A percentile compares a stretch with the other conserved stretches of the same genome.
phyloP scores from a whole-genome alignment of 2,113 vertebrate species.

The Carassius auratus region DNA sequence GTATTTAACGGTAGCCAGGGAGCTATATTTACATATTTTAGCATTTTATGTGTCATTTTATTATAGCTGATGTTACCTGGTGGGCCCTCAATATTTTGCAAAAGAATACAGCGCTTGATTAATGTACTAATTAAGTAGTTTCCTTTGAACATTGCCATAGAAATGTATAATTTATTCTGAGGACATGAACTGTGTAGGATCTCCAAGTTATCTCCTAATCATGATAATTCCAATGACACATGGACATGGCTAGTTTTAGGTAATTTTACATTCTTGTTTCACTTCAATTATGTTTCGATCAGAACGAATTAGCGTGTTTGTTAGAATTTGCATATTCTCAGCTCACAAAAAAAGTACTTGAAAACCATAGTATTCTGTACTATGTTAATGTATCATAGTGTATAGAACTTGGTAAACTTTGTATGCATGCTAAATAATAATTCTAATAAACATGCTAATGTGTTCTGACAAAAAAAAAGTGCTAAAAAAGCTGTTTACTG shows the following conservation, averaged over 20 bases:
- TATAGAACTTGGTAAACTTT: neutral
- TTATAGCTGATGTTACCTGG: neutral
- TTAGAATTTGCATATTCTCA: neutral
- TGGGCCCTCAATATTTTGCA: neutral
- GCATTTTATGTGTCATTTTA: neutral
- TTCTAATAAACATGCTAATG: neutral
- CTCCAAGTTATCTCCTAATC: conserved; percentile 10
- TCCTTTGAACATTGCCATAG: conserved; percentile 7
- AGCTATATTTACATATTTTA: neutral
- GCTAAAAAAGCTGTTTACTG: neutral
- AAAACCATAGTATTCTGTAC: neutral
- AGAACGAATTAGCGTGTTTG: neutral
- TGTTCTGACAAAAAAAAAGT: neutral
- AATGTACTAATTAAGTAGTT: conserved; percentile 9
- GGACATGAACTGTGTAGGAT: conserved; percentile 13
- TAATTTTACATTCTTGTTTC: neutral
- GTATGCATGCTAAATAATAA: neutral
- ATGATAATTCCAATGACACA: neutral
- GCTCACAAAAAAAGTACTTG: neutral
- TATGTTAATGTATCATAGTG: neutral
- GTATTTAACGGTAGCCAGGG: neutral
- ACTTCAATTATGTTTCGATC: neutral
- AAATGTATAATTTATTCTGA: neutral
- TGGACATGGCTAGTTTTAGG: neutral
- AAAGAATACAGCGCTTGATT: neutral